A percentile compares a stretch with the other conserved stretches of the same genome.
These are phyloP conservation scores for Apodemus speciosus DNA, from an alignment of 2,113 vertebrate species.

Conservation along the genomic window DNA sequence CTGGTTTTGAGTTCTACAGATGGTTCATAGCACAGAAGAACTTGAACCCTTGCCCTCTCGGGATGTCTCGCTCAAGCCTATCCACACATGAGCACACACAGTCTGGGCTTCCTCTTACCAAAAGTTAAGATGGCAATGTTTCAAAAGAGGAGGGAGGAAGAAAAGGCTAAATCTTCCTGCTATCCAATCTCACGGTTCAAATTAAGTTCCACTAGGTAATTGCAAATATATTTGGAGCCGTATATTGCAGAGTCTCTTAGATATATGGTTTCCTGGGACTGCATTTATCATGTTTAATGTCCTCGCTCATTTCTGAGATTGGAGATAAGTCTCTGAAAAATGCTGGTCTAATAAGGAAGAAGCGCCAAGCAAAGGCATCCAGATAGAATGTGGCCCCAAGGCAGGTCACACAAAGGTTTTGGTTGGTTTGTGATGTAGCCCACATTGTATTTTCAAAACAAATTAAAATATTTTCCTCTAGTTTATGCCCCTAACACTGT, in stretches of 20 bases:
- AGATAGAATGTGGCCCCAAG: constrained; percentile 49
- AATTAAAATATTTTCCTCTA: constrained; percentile 77
- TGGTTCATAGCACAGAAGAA: constrained; percentile 29
- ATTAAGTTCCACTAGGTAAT: constrained; percentile 69
- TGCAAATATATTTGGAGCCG: constrained; percentile 39
- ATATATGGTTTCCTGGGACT: constrained; percentile 68
- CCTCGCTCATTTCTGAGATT: constrained; percentile 62
- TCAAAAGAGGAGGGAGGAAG: not conserved
- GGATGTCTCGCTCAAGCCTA: not conserved
- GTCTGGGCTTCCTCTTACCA: constrained; percentile 15
- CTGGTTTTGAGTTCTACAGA: not conserved
- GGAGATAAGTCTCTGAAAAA: constrained; percentile 71
- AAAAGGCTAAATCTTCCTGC: not conserved
- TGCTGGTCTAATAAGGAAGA: constrained; percentile 72
- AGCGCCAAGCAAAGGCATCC: constrained; percentile 67
- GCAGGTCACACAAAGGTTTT: constrained; percentile 56
- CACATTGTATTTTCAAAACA: constrained; percentile 75
- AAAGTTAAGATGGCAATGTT: constrained; percentile 18
- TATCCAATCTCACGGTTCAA: not conserved
- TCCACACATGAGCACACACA: not conserved
- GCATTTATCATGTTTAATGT: constrained; percentile 57
- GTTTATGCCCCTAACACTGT: constrained; percentile 62
- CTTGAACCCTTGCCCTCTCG: not conserved
- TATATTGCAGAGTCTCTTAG: constrained; percentile 60
- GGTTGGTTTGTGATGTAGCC: constrained; percentile 78